A percentile compares a stretch with the other conserved stretches of the same genome.
phyloP scores from a whole-genome alignment of 2,113 vertebrate genomes.

The Nansenia antarctica region DNA sequence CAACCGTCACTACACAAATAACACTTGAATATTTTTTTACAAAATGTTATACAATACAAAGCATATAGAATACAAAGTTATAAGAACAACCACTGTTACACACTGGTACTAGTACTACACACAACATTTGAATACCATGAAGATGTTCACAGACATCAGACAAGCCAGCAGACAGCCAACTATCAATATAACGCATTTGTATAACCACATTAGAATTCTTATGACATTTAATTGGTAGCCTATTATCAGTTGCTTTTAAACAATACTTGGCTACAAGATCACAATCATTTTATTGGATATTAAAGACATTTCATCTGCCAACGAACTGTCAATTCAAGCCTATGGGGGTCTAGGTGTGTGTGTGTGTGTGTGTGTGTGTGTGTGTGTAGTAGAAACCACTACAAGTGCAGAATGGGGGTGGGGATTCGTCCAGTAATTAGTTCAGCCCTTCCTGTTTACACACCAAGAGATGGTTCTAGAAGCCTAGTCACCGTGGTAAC shows the following conservation, averaged over 20 bases:
- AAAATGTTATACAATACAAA: too few relatives aligned
- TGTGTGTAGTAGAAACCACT: too few relatives aligned
- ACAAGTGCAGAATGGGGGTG: conserved; percentile 9
- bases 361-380: too few relatives aligned
- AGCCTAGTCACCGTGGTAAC: conserved; percentile 36
- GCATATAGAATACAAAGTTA: too few relatives aligned
- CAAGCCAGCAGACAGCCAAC: too few relatives aligned
- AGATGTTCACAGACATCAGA: background rate
- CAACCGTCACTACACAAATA: too few relatives aligned
- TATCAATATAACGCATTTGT: too few relatives aligned
- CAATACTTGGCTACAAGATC: too few relatives aligned
- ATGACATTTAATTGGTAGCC: background rate
- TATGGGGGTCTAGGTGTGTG: conserved; percentile 1
- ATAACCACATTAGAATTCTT: background rate
- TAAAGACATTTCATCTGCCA: background rate
- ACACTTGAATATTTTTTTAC: too few relatives aligned
- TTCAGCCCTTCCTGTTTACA: conserved; percentile 76
- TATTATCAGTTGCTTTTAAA: background rate
- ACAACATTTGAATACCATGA: background rate
- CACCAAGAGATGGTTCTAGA: conserved; percentile 28
- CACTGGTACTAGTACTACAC: too few relatives aligned
- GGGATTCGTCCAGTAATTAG: conserved; percentile 44
- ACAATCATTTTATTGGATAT: background rate
- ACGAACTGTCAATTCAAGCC: conserved; percentile 9
- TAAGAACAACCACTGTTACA: too few relatives aligned